Base-by-base conservation (phyloP, 2,113 vertebrate species). In the Oncorhynchus tshawytscha region DNA sequence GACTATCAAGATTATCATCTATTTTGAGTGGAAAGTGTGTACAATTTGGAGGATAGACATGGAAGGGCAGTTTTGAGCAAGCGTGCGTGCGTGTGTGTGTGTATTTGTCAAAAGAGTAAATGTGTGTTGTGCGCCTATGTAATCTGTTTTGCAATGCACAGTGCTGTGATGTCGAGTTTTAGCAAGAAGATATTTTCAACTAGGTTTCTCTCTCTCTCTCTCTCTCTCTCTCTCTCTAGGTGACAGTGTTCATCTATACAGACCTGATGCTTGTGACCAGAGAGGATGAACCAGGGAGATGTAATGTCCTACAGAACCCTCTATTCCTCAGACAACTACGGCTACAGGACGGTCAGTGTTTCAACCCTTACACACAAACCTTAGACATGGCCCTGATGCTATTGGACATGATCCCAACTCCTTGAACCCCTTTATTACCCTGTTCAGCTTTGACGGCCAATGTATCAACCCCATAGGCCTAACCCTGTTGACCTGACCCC, bases 181-280 rank as follows among this genome's bases (percentile, higher is more conserved):
- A 62, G n/a, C 59, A 22, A 11, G n/a, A 57, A 57, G 18, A 57
- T 6, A 64, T 24, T 27, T 24, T 25, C 24, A 67, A 3, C 11
- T 31, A 16, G 12, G 24, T 29, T 25, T 70, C 59, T 69, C 29
- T 64, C 73, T 29, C 4, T 39, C 6, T 39, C 13, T 25, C 6
- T 29, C 57, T 57, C 25, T 70, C 49, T 69, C 25, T 64, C 71
- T 31, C 3, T 39, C 8, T 25, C 5, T 60, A 15, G n/a, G 45
- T 51, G 45, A 27, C 29, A 15, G 54, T 62, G 9, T 66, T 67
- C 65, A 25, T 29, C 65, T 67, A 25, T n/a, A 25, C 25, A 25
- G 24, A 99, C 85, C 84, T 99, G 90, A 93, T 99, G 94, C 93
- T 99, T 75, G 96, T 99, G 90, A 97, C 97, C 11, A 95, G 95